Conservation (phyloP, 2,113 vertebrate species). For the Xenopus tropicalis region DNA sequence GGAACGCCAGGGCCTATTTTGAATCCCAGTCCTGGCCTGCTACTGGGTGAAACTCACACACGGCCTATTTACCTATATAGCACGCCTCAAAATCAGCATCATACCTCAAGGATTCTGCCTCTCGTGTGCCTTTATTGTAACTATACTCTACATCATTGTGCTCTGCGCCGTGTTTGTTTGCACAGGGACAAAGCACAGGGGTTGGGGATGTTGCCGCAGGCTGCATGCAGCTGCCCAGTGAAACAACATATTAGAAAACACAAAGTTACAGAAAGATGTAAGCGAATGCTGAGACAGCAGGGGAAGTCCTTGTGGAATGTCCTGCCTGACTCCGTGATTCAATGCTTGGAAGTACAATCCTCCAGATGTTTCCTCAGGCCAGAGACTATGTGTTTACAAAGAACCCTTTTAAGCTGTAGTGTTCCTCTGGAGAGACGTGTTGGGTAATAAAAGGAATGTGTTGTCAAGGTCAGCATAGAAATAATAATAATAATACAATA, state of each 20-base stretch:
- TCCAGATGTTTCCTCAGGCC: conserved; percentile 58
- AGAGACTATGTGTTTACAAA: conserved; percentile 52
- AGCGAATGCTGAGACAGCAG: conserved; percentile 37
- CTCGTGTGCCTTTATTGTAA: too few species aligned
- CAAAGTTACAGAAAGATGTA: conserved; percentile 21
- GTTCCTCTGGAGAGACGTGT: not conserved
- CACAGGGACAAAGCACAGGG: not conserved
- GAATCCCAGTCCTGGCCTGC: too few species aligned
- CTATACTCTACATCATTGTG: not conserved
- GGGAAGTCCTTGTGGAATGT: conserved; percentile 57
- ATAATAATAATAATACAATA: not conserved
- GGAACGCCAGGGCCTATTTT: too few species aligned
- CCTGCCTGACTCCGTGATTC: conserved; percentile 48
- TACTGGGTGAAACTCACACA: too few species aligned
- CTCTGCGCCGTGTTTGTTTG: conserved; percentile 19
- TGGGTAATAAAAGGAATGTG: conserved; percentile 17
- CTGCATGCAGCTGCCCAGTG: conserved; percentile 35
- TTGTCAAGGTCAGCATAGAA: conserved; percentile 17
- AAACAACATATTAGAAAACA: conserved; percentile 27
- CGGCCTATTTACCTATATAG: too few species aligned
- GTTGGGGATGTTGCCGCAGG: conserved; percentile 24
- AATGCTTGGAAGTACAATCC: conserved; percentile 58
- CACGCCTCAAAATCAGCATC: too few species aligned
- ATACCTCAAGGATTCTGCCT: too few species aligned
- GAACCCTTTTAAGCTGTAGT: conserved; percentile 47